Conservation (phyloP, 2,888 invertebrate genomes). For the Hypercompe scribonia region DNA sequence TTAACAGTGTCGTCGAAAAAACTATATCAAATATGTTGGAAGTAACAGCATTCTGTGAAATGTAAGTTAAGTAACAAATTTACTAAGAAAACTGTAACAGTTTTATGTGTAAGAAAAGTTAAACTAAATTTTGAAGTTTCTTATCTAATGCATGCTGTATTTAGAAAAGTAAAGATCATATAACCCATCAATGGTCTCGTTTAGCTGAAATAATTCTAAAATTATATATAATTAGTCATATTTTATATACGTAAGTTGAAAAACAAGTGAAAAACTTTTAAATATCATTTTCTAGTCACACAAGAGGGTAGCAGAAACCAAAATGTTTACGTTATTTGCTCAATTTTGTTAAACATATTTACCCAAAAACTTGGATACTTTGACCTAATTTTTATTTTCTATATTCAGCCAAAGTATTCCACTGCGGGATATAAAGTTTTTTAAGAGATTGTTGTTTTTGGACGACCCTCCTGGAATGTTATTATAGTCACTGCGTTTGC, state of each 20-base stretch:
- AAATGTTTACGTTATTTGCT: background rate
- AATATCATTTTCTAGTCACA: background rate
- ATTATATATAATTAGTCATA: too few relatives aligned
- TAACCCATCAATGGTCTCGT: background rate
- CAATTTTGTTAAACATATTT: slow-evolving; percentile 2
- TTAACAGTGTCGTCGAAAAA: background rate
- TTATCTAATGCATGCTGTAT: background rate
- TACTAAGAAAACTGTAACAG: background rate
- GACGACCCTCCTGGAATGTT: slow-evolving; percentile 7
- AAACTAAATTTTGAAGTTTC: background rate
- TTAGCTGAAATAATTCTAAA: background rate
- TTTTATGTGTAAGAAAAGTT: background rate
- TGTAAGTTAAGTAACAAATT: background rate
- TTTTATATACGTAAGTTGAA: background rate
- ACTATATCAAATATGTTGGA: background rate
- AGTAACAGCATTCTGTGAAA: background rate
- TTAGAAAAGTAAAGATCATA: too few relatives aligned
- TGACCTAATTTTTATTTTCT: slow-evolving; percentile 14
- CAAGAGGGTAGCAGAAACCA: background rate
- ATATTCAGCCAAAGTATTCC: slow-evolving; percentile 9
- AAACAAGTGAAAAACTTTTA: background rate
- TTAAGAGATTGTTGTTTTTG: slow-evolving; percentile 7
- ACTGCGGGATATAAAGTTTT: slow-evolving; percentile 13
- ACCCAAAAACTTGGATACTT: slow-evolving; percentile 4
- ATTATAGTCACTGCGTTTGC: slow-evolving; percentile 14